Evolutionary conservation across 1,140 invertebrate species (phyloP), one percentile per base, ranked within the genome.

Genomic region (Leptonema lineaticorne): DNA sequence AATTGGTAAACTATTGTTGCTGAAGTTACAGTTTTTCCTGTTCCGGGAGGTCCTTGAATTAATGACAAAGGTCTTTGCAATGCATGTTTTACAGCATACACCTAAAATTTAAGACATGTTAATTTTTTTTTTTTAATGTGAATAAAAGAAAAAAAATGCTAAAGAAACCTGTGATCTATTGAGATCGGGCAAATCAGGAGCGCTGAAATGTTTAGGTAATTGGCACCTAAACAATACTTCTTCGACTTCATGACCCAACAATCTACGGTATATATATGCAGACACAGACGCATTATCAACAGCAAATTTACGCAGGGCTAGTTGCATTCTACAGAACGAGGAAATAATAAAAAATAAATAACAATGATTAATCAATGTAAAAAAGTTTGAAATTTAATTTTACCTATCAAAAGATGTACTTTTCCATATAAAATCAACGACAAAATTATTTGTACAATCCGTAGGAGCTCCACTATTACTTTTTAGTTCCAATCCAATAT

Each of bases 361-460:
- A n/a, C n/a, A n/a, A n/a, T n/a, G n/a, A n/a, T n/a, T 16, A 27
- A 48, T 22, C 4, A 2, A 53, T 16, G 20, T 53, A 18, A 18
- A 53, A 6, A 53, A 3, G 16, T 53, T 48, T 20, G 16, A 3
- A 20, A 48, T 20, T 48, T 20, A 46, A 46, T 9, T 6, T 45
- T 50, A 94, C 93, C 95, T 89, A 79, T 99, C 96, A 81, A 99
- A 99, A 45, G 94, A 96, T 0, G 97, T 99, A 63, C 96, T 96
- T 78, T 99, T 99, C 98, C 97, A 99, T 20, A 99, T 98, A 82
- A 99, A 99, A 81, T 99, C 97, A 9, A 99, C 94, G 0, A 96
- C 94, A 83, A 98, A 99, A 79, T 97, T 97, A 53, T 92, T 92
- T 20, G 90, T 93, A 77, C 93, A 96, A 69, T 97, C 95, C 0